Conservation (phyloP, 2,888 invertebrate genomes). For the Octodonta nipae region DNA sequence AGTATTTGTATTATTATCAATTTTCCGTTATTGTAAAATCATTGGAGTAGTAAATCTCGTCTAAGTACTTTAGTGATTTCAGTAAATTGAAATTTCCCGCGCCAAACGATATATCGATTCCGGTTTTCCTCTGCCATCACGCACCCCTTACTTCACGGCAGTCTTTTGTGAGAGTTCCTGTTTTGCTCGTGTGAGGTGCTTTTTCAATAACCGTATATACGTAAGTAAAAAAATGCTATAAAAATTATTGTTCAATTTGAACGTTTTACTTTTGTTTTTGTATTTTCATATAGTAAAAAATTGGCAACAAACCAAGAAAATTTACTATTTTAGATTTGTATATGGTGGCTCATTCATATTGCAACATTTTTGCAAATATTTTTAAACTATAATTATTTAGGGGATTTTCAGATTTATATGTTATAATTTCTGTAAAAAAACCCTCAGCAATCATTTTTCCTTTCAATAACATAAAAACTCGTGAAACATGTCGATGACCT, state of each 20-base stretch:
- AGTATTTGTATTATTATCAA: constrained; percentile 10
- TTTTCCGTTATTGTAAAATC: constrained; percentile 16
- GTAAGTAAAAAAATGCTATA: constrained; percentile 26
- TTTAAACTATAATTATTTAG: too few relatives aligned
- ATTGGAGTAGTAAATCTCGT: constrained; percentile 13
- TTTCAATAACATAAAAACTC: too few relatives aligned
- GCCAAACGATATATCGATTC: constrained; percentile 25
- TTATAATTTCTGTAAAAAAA: too few relatives aligned
- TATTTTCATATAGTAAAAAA: too few relatives aligned
- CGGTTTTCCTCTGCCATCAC: constrained; percentile 24
- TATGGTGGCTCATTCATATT: too few relatives aligned
- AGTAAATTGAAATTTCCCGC: constrained; percentile 26
- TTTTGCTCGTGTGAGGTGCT: constrained; percentile 34
- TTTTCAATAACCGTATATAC: constrained; percentile 36
- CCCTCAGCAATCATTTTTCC: too few relatives aligned
- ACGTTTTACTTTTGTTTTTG: too few relatives aligned
- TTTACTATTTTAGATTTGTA: too few relatives aligned
- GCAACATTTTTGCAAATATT: too few relatives aligned
- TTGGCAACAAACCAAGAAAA: too few relatives aligned
- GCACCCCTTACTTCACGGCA: constrained; percentile 18
- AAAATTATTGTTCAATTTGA: too few relatives aligned
- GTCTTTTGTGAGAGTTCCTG: constrained; percentile 24
- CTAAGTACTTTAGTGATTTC: constrained; percentile 5
- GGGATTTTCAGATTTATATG: too few relatives aligned
- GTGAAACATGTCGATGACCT: constrained; percentile 23